Evolutionary conservation across 2,888 invertebrate genomes (phyloP).

Genomic region (Diachrysia chrysitis): DNA sequence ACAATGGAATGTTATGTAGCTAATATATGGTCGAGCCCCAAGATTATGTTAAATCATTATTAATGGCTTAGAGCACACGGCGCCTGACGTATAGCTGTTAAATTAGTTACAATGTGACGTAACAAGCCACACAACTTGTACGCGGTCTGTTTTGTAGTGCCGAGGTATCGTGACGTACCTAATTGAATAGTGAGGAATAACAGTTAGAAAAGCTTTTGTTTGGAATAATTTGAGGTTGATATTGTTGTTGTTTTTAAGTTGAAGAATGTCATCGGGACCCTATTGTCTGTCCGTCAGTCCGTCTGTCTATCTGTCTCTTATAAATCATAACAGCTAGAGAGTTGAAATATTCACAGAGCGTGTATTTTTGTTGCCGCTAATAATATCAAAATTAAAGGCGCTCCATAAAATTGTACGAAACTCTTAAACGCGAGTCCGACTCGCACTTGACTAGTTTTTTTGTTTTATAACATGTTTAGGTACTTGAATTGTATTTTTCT

Average conservation of each 20-base stretch:
- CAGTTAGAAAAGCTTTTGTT: not conserved
- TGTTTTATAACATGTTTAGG: too few relatives aligned
- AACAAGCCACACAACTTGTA: slow-evolving; percentile 18
- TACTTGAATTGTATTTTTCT: too few relatives aligned
- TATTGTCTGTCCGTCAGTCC: too few relatives aligned
- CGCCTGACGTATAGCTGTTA: slow-evolving; percentile 36
- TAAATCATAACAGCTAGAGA: too few relatives aligned
- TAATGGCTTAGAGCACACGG: slow-evolving; percentile 39
- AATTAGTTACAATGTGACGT: slow-evolving; percentile 26
- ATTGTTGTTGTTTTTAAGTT: not conserved
- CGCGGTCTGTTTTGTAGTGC: not conserved
- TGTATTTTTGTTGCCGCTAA: too few relatives aligned
- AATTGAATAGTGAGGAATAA: not conserved
- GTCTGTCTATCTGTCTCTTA: too few relatives aligned
- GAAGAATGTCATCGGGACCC: too few relatives aligned
- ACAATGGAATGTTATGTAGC: not conserved
- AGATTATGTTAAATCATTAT: slow-evolving; percentile 37
- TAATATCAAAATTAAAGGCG: too few relatives aligned
- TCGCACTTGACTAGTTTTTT: too few relatives aligned
- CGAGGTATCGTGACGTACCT: slow-evolving; percentile 11
- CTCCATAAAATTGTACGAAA: too few relatives aligned
- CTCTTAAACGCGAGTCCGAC: too few relatives aligned
- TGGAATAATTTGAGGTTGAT: not conserved
- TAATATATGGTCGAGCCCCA: not conserved
- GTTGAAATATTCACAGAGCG: too few relatives aligned